A percentile compares a stretch with the other conserved stretches of the same genome.
Conservation (phyloP, 1,140 invertebrate species). For the Brachionus paranguensis region DNA sequence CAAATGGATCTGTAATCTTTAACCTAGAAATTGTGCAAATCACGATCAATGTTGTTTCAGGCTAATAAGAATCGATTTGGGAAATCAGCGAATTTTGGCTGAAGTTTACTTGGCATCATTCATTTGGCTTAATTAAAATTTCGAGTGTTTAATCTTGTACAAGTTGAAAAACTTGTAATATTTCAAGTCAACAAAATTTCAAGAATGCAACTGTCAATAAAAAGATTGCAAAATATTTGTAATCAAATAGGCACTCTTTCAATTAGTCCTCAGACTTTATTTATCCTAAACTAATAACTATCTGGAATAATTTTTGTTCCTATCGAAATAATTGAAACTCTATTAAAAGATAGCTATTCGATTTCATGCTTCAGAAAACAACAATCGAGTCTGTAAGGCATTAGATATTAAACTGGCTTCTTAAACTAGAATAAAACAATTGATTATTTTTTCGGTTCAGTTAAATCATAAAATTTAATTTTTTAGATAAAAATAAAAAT, state of each 20-base stretch:
- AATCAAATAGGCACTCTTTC: neutral
- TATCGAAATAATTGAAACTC: neutral
- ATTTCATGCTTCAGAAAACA: neutral
- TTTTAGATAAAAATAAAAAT: neutral
- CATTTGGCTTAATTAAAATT: neutral
- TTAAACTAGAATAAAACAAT: neutral
- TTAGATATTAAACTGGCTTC: neutral
- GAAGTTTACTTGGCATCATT: neutral
- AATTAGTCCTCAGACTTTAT: conserved; percentile 8
- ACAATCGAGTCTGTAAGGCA: neutral
- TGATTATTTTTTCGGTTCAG: neutral
- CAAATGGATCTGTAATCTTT: neutral
- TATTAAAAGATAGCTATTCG: neutral
- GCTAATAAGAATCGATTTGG: neutral
- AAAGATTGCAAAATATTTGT: neutral
- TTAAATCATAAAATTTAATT: neutral
- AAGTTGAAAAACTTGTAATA: conserved; percentile 28
- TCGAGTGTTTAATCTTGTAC: conserved; percentile 20
- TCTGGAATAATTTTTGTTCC: neutral
- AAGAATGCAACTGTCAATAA: conserved; percentile 18
- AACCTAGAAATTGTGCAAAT: neutral
- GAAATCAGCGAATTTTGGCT: neutral
- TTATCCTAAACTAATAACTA: neutral
- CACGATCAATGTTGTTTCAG: neutral
- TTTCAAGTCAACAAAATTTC: conserved; percentile 14